Evolutionary conservation across 2,888 invertebrate species (phyloP).

Genomic region (Sminthurinus aureus): DNA sequence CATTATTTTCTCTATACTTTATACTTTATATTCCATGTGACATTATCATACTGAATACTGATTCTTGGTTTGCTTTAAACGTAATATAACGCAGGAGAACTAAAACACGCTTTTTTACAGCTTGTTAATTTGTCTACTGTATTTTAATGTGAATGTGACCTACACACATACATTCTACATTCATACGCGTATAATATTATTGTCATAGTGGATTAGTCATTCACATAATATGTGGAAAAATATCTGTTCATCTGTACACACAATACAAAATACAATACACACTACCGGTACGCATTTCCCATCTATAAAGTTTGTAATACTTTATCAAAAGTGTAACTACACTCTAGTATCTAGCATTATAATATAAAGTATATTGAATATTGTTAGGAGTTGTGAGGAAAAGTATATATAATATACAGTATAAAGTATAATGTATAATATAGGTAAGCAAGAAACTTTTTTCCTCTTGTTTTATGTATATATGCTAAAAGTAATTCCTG

Average conservation of each 20-base stretch:
- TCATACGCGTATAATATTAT: neutral
- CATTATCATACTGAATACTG: no score
- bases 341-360: neutral
- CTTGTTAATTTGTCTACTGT: neutral
- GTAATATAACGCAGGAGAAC: neutral
- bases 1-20: no score
- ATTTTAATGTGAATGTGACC: neutral
- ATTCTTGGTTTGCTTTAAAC: neutral
- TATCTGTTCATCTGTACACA: no score
- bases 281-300: neutral
- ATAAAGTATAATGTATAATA: neutral
- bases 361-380: no score
- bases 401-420: neutral
- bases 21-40: no score
- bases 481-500: slow-evolving; percentile 8
- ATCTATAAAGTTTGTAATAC: neutral
- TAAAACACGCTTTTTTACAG: neutral
- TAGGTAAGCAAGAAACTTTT: neutral
- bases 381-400: no score
- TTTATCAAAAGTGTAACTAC: neutral
- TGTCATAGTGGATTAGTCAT: neutral
- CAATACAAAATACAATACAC: neutral
- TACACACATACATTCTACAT: no score
- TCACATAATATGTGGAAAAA: no score
- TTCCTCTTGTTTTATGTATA: neutral